Base-by-base conservation (phyloP, 2,113 vertebrate species). In the Cyanoliseus patagonus region DNA sequence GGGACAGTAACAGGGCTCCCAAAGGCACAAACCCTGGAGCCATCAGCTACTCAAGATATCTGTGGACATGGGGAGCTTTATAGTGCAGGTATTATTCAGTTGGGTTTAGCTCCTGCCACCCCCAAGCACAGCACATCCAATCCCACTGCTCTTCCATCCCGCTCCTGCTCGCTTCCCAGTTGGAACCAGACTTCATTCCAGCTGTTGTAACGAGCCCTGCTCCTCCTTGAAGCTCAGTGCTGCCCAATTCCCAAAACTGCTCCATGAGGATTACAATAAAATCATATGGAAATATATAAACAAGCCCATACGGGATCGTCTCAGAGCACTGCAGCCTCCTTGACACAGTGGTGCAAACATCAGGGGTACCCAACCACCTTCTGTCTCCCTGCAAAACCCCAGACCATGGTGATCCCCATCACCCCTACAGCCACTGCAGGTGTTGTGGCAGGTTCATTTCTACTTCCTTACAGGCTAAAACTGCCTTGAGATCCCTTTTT, bases 311-410 rank as follows among this genome's bases (percentile, higher is more conserved):
- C 1, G 8, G 44, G 67, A 22, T 31, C 77, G 41, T 33, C 49
- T 17, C 52, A 46, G 82, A 70, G n/a, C 2, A 17, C 57, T n/a
- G 1, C n/a, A 11, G 44, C 1, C n/a, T 70, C 49, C 66, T 37
- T 6, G 16, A 22, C 1, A 1, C 37, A 1, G 27, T 1, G 9
- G 11, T 62, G 68, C 85, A 8, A 9, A 1, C 5, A 3, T 9
- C n/a, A 62, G 31, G 17, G 44, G 16, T 25, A 41, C 52, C 42
- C 84, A 41, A 22, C 6, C 1, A 1, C 46, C 72, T 83, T 39
- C 61, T 39, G 7, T 11, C 59, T 84, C 68, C 73, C 53, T 27
- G 57, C 19, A 28, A 18, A 69, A 13, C 64, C 9, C 30, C 44
- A 37, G 15, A 17, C 3, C 17, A 5, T 41, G 12, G 59, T 11